A percentile compares a stretch with the other conserved stretches of the same genome.
Evolutionary conservation across 64 coral and sea anemone genomes (phyloP).

Genomic region (Dendrophyllia cribrosa): DNA sequence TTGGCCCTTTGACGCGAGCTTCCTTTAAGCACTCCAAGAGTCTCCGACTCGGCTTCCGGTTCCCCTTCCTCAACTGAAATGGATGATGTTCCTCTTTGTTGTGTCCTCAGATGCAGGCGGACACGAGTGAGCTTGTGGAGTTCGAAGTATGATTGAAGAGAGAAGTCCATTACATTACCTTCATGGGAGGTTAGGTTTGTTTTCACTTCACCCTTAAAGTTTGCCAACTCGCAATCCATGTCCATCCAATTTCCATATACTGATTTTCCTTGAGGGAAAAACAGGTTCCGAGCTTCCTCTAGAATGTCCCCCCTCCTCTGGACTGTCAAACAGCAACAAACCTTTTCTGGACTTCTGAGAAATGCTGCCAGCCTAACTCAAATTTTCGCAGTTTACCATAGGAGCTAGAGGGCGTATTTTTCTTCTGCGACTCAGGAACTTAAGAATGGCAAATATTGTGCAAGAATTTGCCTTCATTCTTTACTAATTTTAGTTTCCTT

Average conservation of each 20-base stretch:
- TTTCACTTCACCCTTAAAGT: conserved; percentile 38
- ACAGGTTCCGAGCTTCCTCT: conserved; percentile 45
- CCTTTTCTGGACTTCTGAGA: conserved; percentile 19
- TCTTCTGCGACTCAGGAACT: neutral
- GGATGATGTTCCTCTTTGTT: conserved; percentile 8
- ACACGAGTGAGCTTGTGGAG: conserved; percentile 41
- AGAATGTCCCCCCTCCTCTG: conserved; percentile 41
- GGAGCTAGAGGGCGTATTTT: neutral
- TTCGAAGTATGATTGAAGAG: conserved; percentile 47
- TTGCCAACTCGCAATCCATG: conserved; percentile 22
- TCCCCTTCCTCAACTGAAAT: neutral
- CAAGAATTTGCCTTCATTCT: too few species aligned
- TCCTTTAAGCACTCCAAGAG: neutral
- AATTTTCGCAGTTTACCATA: conserved; percentile 19
- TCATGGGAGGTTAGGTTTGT: neutral
- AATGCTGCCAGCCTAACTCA: conserved; percentile 28
- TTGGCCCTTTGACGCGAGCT: conserved; percentile 7
- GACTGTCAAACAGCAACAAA: conserved; percentile 23
- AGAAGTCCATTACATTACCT: conserved; percentile 23
- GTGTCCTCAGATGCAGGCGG: conserved; percentile 27
- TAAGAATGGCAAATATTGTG: too few species aligned
- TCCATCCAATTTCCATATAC: conserved; percentile 31
- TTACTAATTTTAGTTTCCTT: too few species aligned
- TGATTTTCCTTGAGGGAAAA: conserved; percentile 44
- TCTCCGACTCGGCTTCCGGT: neutral